These are phyloP conservation scores for Lagocephalus sceleratus DNA, from an alignment of 2,797 vertebrate genomes.

Conservation along the genomic window DNA sequence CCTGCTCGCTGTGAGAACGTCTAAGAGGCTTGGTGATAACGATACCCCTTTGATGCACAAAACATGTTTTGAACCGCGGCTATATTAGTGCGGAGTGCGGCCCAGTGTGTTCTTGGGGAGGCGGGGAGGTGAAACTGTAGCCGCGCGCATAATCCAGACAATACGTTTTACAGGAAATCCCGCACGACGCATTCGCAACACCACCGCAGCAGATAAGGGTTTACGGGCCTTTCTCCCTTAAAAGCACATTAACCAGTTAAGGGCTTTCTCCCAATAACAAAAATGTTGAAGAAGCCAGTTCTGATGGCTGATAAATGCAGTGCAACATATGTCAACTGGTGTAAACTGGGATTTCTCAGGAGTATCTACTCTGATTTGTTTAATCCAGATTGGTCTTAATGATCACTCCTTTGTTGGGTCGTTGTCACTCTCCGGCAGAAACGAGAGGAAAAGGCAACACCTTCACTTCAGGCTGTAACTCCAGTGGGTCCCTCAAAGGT, in stretches of 20 bases:
- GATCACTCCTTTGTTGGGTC: slow-evolving; percentile 7
- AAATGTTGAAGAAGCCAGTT: not conserved
- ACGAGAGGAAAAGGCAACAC: too few relatives aligned
- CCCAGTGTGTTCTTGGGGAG: slow-evolving; percentile 7
- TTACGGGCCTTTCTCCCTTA: too few relatives aligned
- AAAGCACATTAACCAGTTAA: too few relatives aligned
- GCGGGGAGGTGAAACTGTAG: slow-evolving; percentile 31
- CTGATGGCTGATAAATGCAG: too few relatives aligned
- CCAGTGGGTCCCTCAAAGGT: too few relatives aligned
- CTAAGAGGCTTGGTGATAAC: slow-evolving; percentile 29
- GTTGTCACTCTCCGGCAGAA: too few relatives aligned
- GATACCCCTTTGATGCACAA: slow-evolving; percentile 12
- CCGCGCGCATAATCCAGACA: slow-evolving; percentile 33
- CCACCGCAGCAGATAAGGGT: not conserved
- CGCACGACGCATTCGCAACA: slow-evolving; percentile 5
- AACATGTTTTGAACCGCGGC: slow-evolving; percentile 15
- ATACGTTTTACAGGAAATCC: slow-evolving; percentile 41
- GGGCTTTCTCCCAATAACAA: too few relatives aligned
- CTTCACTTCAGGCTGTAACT: too few relatives aligned
- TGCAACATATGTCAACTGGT: too few relatives aligned
- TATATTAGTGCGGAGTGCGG: not conserved
- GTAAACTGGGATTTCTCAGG: not conserved
- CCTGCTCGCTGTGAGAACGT: slow-evolving; percentile 18
- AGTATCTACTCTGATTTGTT: slow-evolving; percentile 39
- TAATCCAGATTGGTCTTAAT: slow-evolving; percentile 35